A percentile compares a stretch with the other conserved stretches of the same genome.
phyloP scores from a whole-genome alignment of 2,113 vertebrate genomes.

The Crotalus helleri region DNA sequence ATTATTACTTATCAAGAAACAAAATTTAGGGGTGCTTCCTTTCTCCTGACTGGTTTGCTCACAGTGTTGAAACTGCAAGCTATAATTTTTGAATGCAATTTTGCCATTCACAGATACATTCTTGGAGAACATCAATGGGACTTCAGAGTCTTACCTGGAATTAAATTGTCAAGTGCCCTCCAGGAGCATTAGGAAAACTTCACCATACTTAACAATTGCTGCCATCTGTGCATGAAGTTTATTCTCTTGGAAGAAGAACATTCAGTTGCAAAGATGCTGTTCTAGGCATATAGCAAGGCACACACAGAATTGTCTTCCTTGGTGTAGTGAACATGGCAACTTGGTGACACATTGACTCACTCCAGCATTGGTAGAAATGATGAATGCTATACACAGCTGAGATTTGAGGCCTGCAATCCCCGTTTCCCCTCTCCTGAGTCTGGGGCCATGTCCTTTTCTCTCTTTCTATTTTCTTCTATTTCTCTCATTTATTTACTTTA shows the following conservation, averaged over 20 bases:
- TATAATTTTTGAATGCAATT: neutral
- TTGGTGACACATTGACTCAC: neutral
- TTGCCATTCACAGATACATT: neutral
- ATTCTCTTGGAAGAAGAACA: neutral
- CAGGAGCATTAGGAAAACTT: neutral
- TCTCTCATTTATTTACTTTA: too few relatives aligned
- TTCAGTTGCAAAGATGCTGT: neutral
- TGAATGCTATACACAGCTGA: neutral
- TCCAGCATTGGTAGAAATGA: neutral
- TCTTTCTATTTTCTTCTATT: neutral
- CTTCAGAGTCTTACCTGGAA: neutral
- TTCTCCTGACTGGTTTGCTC: neutral
- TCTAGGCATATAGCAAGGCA: neutral
- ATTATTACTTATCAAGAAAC: neutral
- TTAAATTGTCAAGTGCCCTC: neutral
- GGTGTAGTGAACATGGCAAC: neutral
- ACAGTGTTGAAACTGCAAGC: neutral
- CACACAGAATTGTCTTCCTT: neutral
- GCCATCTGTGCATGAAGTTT: neutral
- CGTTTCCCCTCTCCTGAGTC: too few relatives aligned
- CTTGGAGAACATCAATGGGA: neutral
- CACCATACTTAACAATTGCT: neutral
- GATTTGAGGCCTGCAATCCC: neutral
- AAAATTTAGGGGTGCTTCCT: neutral
- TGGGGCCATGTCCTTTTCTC: neutral